These are phyloP conservation scores for Cabera pusaria DNA, from an alignment of 2,888 invertebrate genomes.

Conservation along the genomic window DNA sequence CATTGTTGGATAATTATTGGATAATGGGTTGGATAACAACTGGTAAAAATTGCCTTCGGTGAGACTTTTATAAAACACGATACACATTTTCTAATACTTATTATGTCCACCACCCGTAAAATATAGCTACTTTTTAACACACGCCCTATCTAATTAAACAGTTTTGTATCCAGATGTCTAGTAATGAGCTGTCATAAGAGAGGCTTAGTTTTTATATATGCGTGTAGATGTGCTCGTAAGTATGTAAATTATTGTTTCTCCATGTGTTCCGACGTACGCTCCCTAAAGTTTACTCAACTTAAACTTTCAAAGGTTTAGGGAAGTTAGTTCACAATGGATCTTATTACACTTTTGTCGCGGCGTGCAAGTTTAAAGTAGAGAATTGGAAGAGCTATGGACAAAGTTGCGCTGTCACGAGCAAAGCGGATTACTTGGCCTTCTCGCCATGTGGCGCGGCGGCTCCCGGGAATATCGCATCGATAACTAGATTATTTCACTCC, in stretches of 20 bases:
- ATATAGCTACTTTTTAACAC: no score
- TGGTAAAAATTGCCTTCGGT: no score
- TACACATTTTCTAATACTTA: no score
- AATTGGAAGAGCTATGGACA: slow-evolving; percentile 61
- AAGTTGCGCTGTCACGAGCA: slow-evolving; percentile 59
- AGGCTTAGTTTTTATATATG: no score
- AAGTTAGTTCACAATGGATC: slow-evolving; percentile 53
- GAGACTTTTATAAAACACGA: no score
- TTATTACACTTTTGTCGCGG: slow-evolving; percentile 62
- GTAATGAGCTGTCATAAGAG: no score
- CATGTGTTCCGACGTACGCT: slow-evolving; percentile 21
- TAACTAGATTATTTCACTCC: slow-evolving; percentile 59
- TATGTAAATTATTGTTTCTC: slow-evolving; percentile 21
- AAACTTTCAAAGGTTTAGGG: slow-evolving; percentile 42
- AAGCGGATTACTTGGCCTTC: slow-evolving; percentile 60
- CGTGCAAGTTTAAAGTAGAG: slow-evolving; percentile 61
- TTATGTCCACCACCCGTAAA: no score
- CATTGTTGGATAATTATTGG: no score
- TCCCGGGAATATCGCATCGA: slow-evolving; percentile 49
- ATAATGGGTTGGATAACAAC: no score
- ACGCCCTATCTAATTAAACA: no score
- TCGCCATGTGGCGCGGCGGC: slow-evolving; percentile 35
- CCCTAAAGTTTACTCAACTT: slow-evolving; percentile 31
- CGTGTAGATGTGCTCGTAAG: slow-evolving; percentile 13
- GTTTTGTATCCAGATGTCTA: no score